A percentile compares a stretch with the other conserved stretches of the same genome.
Evolutionary conservation across 2,888 invertebrate genomes (phyloP).

Genomic region (Morpho achilles): DNA sequence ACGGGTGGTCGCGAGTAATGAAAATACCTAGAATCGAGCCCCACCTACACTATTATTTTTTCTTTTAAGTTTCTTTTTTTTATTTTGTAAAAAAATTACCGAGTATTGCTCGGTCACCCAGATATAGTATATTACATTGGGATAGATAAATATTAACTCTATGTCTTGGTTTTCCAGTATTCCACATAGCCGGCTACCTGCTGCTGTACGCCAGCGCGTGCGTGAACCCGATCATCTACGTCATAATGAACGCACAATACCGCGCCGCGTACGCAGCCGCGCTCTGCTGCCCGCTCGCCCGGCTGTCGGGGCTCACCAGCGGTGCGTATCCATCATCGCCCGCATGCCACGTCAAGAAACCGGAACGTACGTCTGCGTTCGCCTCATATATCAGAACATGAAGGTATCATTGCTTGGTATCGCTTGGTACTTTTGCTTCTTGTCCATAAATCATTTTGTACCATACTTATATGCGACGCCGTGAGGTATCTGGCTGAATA

Average conservation of each 20-base stretch:
- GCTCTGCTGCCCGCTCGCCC: slow-evolving; percentile 81
- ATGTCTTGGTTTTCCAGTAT: slow-evolving; percentile 38
- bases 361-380: slow-evolving; percentile 59
- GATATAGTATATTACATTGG: too few species aligned
- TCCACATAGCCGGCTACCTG: slow-evolving; percentile 90
- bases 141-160: too few species aligned
- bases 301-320: slow-evolving; percentile 80
- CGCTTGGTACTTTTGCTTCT: slow-evolving; percentile 4
- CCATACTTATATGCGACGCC: background rate
- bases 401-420: slow-evolving; percentile 54
- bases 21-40: too few species aligned
- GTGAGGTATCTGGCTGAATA: background rate
- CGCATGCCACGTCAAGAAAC: slow-evolving; percentile 54
- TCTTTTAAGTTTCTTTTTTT: too few species aligned
- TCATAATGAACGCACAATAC: slow-evolving; percentile 96
- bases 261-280: slow-evolving; percentile 92
- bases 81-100: too few species aligned
- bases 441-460: background rate
- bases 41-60: too few species aligned
- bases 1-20: too few species aligned
- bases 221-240: slow-evolving; percentile 96
- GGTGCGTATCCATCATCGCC: slow-evolving; percentile 77
- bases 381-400: slow-evolving; percentile 65
- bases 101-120: too few species aligned
- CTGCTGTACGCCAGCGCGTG: slow-evolving; percentile 93